Evolutionary conservation across 2,113 vertebrate genomes (phyloP), one percentile per base, ranked within the genome.

Genomic region (Chaetops frenatus): DNA sequence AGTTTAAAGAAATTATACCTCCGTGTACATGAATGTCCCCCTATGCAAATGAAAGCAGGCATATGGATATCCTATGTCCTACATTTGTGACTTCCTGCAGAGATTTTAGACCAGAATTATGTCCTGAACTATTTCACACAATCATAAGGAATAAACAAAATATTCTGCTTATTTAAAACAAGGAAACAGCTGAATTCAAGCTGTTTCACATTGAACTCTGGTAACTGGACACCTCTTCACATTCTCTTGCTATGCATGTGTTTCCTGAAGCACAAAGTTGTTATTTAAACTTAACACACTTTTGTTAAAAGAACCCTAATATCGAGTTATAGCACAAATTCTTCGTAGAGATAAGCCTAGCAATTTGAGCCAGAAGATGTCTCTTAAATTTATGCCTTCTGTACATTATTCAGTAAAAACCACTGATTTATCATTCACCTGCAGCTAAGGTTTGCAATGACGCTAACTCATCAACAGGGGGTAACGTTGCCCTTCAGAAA

Each of bases 41-140:
- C 8, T 28, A 3, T 0, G 0, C 25, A 72, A 72, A 69, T 12
- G 4, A 73, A 67, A 53, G n/a, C 8, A 48, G 18, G 15, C 28
- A 56, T 5, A 21, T 5, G 12, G 33, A 42, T 51, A 42, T 20
- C 27, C 28, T 15, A 23, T 19, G 14, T 7, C 22, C 31, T 65
- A 2, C 7, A 48, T 61, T 77, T 83, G 31, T 83, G 28, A 42
- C 58, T 72, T 77, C 8, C n/a, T 83, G 22, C 22, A 25, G 45
- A 73, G 25, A 70, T 53, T 78, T 83, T 33, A 71, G 38, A 70
- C 19, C 21, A 71, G 28, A 89, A 61, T 77, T n/a, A n/a, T 11
- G 7, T 25, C 21, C 66, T 77, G 50, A 83, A 65, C 7, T 69
- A 56, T 50, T 85, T 64, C 48, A 87, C 2, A 19, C 24, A 56